Base-by-base conservation (phyloP, 35 echinoderm and acorn worm genomes). In the Anneissia japonica region DNA sequence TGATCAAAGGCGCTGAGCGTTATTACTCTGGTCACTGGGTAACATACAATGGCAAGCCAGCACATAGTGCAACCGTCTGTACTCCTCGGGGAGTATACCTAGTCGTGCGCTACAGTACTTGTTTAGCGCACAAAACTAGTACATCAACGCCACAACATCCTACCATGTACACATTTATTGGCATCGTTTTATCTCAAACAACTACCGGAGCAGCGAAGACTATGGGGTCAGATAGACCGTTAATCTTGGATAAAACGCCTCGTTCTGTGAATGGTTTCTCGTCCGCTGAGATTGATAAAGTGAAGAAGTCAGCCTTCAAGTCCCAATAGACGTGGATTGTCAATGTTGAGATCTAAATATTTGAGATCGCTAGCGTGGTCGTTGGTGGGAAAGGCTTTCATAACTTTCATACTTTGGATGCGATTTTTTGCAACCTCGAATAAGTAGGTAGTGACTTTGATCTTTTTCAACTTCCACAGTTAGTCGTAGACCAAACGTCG, bases 401-500 rank as follows among this genome's bases (percentile, higher is more conserved):
- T 34, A 0, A 89, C 87, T 11, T 76, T 37, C 4, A 34, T 12
- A 35, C 30, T 41, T 89, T 89, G 0, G 81, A 89, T 0, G 41
- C 73, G 0, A 82, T 83, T 31, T 89, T 89, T 31, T 89, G 80
- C 4, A 85, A 32, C 0, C 74, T 33, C 12, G 90, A 23, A n/a
- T 84, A 73, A 1, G 30, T 74, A 11, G 84, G 43, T 0, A 84
- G 34, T 0, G 88, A 94, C 0, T 35, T 90, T 0, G 90, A 38
- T 0, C 92, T 82, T 40, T 93, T 83, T 81, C 30, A 0, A 34
- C 37, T 38, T 88, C 31, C 32, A 81, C 81, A 35, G 75, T 77
- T 31, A 21, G 79, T 30, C 82, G 35, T 26, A 88, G 31, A 30
- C 86, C 79, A 40, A 77, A 89, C 4, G 34, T 85, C 0, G 87